Evolutionary conservation across 2,113 vertebrate genomes (phyloP), one percentile per base, ranked within the genome.

Genomic region (Ammospiza caudacuta): DNA sequence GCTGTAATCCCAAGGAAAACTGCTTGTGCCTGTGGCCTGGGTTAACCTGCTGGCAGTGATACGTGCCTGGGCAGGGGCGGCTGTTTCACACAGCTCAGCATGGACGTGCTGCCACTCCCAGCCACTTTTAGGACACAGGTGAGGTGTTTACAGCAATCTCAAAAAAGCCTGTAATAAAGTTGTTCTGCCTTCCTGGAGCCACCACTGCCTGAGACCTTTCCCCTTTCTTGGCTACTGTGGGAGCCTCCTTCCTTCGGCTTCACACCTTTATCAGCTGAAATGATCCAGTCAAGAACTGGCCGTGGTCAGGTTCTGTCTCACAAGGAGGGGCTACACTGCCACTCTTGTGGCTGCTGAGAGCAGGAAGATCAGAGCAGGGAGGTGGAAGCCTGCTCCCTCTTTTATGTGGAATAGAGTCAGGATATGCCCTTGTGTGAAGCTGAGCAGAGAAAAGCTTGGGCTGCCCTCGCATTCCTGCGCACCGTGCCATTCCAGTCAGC

Each of bases 401-500:
- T 96, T 87, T 49, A 51, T 73, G 66, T 12, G 9, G 78, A 69
- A 44, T 5, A 1, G 55, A 62, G 59, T 59, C 15, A 69, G 78
- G 68, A 77, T 80, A 28, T 89, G 68, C 27, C 84, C 67, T 80
- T 83, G 22, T 88, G 44, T 57, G 87, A 94, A 69, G 70, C 73
- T 91, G 67, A 89, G 47, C 37, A 69, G 41, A 69, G 59, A 39
- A 89, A 61, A 95, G 33, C 70, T 69, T 37, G 78, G 70, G 91
- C 84, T 91, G 28, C 25, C 1, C 59, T 91, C 0, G 0, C 55
- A 55, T 88, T 95, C 80, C 89, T 79, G 6, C 51, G 5, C 70
- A 86, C 94, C 5, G 1, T 89, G 94, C 89, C 73, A 47, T 86
- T 95, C 94, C 95, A 95, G 96, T 94, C 84, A 88, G 91, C 87